phyloP scores from a whole-genome alignment of 2,888 invertebrate genomes.

The Caenorhabditis parvicauda region DNA sequence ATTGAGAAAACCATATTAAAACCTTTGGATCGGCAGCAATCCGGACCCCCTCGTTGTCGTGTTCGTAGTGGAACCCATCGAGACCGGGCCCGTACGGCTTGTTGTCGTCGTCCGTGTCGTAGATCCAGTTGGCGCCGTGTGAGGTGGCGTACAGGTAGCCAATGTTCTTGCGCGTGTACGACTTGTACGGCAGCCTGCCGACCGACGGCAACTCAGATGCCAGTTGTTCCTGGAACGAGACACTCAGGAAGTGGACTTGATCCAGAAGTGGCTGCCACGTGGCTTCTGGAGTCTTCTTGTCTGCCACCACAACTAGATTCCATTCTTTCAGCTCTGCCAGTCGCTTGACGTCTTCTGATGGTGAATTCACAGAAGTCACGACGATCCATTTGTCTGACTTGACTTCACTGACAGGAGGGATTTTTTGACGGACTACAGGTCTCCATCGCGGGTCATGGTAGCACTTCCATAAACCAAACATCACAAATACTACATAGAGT shows the following conservation, averaged over 20 bases:
- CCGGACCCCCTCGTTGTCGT: no score
- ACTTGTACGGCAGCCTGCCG: conserved; percentile 22
- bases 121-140: conserved; percentile 35
- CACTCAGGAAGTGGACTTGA: no score
- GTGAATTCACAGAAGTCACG: conserved; percentile 15
- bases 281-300: conserved; percentile 22
- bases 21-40: no score
- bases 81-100: conserved; percentile 25
- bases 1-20: no score
- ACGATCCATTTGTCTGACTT: conserved; percentile 24
- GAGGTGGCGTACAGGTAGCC: conserved; percentile 35
- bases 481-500: no score
- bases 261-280: no score
- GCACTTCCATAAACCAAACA: no score
- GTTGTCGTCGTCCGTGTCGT: conserved; percentile 36
- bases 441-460: no score
- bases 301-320: conserved; percentile 23
- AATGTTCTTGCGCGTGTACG: conserved; percentile 28
- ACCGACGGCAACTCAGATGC: no score
- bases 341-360: conserved; percentile 26
- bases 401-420: not conserved
- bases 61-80: no score
- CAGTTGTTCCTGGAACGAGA: no score
- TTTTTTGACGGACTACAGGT: no score
- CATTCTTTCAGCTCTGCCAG: conserved; percentile 14